Base-by-base conservation (phyloP, 2,797 vertebrate genomes). In the Borostomias antarcticus region DNA sequence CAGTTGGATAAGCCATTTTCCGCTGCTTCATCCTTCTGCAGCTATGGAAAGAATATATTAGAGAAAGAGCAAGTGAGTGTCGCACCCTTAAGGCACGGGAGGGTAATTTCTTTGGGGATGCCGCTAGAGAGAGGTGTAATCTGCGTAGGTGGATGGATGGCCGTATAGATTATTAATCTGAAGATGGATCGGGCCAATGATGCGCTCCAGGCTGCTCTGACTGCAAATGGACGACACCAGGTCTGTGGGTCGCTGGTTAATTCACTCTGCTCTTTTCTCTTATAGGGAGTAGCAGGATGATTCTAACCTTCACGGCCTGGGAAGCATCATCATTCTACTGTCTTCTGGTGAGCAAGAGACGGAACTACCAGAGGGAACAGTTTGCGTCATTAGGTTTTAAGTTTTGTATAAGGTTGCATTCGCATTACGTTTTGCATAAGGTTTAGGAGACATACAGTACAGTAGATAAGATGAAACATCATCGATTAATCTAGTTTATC, bases 111-210 rank as follows among this genome's bases (percentile, higher is more conserved):
- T 72, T 68, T 28, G 35, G 61, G 71, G 69, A 70, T 62, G 57
- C 66, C 40, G 40, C 56, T 33, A 50, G 25, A 68, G 53, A 51
- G 26, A 61, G 43, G 51, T 79, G 35, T 70, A 74, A 82, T 81
- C 76, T 73, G 40, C 66, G 56, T 66, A 51, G 69, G 1, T 74
- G 62, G 74, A 82, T 80, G 64, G 79, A 83, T 81, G 72, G 70
- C 51, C 48, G 71, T 79, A 80, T 82, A 76, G 84, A 84, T 82
- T 84, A 82, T 81, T 80, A 74, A 68, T 79, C 79, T 78, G 8
- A 75, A 79, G 64, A 85, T 45, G 58, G 77, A 84, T 80, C 63
- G 67, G 51, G 69, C 50, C 13, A 72, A 66, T 40, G 62, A 28
- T 71, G 28, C 61, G 61, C 75, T 71, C 59, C 11, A 0, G 52